Conservation (phyloP, 2,888 invertebrate species). For the Diaperis boleti region DNA sequence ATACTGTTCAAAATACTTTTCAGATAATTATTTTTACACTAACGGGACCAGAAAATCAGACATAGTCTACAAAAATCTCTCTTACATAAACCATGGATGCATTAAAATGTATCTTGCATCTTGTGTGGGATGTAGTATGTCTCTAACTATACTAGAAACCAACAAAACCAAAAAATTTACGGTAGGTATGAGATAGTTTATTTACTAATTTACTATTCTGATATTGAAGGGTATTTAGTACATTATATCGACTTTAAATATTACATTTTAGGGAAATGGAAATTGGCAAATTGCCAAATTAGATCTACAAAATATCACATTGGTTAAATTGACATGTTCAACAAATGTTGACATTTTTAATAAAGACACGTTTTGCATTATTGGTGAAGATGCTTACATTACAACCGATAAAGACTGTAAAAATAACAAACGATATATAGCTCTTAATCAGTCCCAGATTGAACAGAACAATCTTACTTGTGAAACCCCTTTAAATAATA, state of each 20-base stretch:
- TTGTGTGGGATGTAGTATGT: not conserved
- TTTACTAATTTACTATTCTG: too few species aligned
- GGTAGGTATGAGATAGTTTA: too few species aligned
- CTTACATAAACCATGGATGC: not conserved
- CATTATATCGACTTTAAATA: not conserved
- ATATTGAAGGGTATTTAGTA: too few species aligned
- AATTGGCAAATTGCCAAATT: not conserved
- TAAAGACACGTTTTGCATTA: constrained; percentile 2
- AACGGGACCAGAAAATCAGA: not conserved
- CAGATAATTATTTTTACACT: constrained; percentile 3
- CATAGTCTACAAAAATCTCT: not conserved
- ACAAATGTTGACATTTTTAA: not conserved
- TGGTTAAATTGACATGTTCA: not conserved
- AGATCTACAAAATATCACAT: not conserved
- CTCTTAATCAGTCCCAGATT: not conserved
- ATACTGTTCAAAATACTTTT: not conserved
- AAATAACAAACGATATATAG: not conserved
- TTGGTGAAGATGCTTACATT: not conserved
- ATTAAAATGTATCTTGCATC: not conserved
- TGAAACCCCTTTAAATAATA: not conserved
- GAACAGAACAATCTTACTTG: not conserved
- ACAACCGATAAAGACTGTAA: not conserved
- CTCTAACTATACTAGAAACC: not conserved
- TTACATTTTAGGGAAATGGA: constrained; percentile 9
- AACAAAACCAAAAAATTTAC: not conserved